Base-by-base conservation (phyloP, 30 jellyfish, hydroid and myxozoan genomes). In the Rhopilema esculentum region DNA sequence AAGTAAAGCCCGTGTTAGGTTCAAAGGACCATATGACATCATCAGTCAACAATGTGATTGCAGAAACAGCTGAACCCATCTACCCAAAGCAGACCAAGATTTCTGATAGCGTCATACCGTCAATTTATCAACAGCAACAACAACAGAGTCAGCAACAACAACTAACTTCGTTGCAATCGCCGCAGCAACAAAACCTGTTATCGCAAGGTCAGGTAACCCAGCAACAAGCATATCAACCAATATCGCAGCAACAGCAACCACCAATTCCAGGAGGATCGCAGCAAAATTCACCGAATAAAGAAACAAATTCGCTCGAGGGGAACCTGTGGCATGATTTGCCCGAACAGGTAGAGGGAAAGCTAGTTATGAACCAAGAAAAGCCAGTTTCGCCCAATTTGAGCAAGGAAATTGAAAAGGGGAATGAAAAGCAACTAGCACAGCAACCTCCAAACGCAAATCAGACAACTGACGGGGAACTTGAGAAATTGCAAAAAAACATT, bases 391-490 rank as follows among this genome's bases (percentile, higher is more conserved):
- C 22, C 19, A 9, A 67, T 7, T 8, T 26, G 51, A 65, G 50
- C 52, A 33, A 64, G 49, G 88, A 24, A 67, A 27, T n/a, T 16
- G 76, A 40, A 1, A 40, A 61, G 79, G 94, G 94, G 94, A 29
- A 85, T 19, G 88, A 85, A 85, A 85, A 85, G 94, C 94, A 85
- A 85, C 94, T 85, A 85, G 94, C 94, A 85, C 89, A 79, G 51
- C 74, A 63, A 28, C 67, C 82, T 4, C 40, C 67, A 27, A 24
- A 68, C 27, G 57, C 75, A 28, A 61, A 26, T 1, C 26, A 30
- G 19, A 30, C 29, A 27, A 73, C 88, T 19, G 88, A 85, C 50
- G 22, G 25, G 57, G 88, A 85, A 31, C 71, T 73, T 0, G 85
- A 64, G 4, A 65, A 85, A 52, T 53, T 85, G 65, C 70, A 85